phyloP scores from a whole-genome alignment of 23 tunicate genomes.

The Pegea sp. region DNA sequence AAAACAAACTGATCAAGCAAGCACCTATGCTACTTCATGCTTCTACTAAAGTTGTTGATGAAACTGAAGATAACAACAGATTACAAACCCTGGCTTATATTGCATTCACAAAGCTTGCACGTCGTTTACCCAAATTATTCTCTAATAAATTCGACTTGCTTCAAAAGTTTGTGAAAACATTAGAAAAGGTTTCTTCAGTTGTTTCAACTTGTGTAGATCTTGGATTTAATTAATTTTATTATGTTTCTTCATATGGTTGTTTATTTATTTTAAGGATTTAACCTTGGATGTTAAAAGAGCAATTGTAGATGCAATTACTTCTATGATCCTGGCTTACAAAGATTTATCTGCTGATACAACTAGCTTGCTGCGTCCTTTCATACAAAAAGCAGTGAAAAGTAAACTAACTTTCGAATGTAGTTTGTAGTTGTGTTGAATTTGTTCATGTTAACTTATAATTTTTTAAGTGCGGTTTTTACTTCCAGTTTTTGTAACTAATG shows the following conservation, averaged over 20 bases:
- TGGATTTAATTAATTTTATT: too few relatives aligned
- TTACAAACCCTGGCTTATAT: conserved; percentile 14
- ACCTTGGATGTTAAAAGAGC: background rate
- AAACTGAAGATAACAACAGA: conserved; percentile 5
- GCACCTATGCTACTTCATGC: conserved; percentile 43
- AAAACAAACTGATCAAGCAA: conserved; percentile 12
- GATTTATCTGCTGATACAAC: background rate
- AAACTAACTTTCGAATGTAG: background rate
- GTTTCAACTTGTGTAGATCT: too few relatives aligned
- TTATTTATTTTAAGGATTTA: too few relatives aligned
- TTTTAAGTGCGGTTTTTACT: too few relatives aligned
- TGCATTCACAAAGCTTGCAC: conserved; percentile 30
- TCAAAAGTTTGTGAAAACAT: conserved; percentile 15
- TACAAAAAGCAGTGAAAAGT: background rate
- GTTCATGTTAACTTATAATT: too few relatives aligned
- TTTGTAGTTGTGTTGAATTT: too few relatives aligned
- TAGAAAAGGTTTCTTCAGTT: conserved; percentile 46
- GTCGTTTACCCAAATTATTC: conserved; percentile 24
- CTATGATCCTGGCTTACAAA: background rate
- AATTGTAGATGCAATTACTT: background rate
- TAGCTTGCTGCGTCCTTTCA: background rate
- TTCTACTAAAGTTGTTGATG: conserved; percentile 18
- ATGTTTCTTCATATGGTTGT: too few relatives aligned
- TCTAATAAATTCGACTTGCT: conserved; percentile 10
- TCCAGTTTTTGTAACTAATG: too few relatives aligned